A percentile compares a stretch with the other conserved stretches of the same genome.
phyloP scores from a whole-genome alignment of 37 sponge, comb jelly and placozoan species.

The Beroe ovata region DNA sequence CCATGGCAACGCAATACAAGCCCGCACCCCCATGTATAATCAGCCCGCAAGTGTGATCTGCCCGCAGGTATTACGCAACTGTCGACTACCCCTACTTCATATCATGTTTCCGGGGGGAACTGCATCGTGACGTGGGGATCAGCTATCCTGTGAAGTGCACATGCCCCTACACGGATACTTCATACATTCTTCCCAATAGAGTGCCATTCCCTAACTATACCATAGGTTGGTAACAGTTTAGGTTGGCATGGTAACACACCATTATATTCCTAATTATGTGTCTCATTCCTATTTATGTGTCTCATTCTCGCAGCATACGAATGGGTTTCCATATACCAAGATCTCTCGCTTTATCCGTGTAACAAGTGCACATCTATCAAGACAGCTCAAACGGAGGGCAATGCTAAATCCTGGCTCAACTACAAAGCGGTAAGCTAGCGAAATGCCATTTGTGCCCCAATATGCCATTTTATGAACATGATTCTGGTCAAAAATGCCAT shows the following conservation, averaged over 20 bases:
- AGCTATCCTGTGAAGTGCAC: background rate
- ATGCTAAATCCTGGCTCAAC: background rate
- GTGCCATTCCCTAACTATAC: slow-evolving; percentile 48
- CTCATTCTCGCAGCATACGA: slow-evolving; percentile 63
- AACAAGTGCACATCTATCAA: background rate
- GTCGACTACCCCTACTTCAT: slow-evolving; percentile 66
- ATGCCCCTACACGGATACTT: background rate
- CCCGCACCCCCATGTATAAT: no score
- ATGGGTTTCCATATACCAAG: slow-evolving; percentile 19
- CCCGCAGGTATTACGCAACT: slow-evolving; percentile 37
- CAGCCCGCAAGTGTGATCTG: background rate
- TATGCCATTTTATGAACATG: no score
- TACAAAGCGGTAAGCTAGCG: slow-evolving; percentile 15
- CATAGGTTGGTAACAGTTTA: slow-evolving; percentile 43
- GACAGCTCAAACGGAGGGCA: background rate
- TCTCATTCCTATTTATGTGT: no score
- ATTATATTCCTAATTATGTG: no score
- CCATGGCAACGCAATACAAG: no score
- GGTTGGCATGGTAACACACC: no score
- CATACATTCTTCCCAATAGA: background rate
- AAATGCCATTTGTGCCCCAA: no score
- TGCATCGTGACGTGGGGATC: slow-evolving; percentile 26
- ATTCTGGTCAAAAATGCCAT: no score
- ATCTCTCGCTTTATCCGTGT: slow-evolving; percentile 24
- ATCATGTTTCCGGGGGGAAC: slow-evolving; percentile 23